Evolutionary conservation across 2,797 vertebrate species (phyloP), one percentile per base, ranked within the genome.

Genomic region (Podarcis siculus): DNA sequence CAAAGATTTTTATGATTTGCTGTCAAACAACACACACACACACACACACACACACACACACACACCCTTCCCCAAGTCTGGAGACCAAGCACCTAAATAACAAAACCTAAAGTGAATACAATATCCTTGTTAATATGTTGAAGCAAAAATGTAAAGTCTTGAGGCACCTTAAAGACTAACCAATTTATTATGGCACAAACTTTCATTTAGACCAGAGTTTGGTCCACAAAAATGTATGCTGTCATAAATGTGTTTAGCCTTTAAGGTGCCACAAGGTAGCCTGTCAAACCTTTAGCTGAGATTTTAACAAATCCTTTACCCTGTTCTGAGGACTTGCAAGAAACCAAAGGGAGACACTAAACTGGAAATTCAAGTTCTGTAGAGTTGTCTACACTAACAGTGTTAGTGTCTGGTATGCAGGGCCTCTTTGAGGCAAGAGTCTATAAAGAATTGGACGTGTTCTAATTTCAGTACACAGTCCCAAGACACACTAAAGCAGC

Each of bases 341-440:
- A 79, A 84, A 84, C 35, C 61, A 88, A 72, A 1, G n/a, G 19
- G 37, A 71, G 76, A 27, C 23, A 72, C 37, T 79, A 64, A 49
- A 85, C 67, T 79, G 77, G 83, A 58, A 89, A 89, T 32, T 73
- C 79, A 45, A 55, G 32, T 82, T 81, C 19, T 81, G 25, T 58
- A 73, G 39, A 66, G 17, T 39, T 85, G 42, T 35, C 32, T 55
- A 76, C 69, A 85, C 10, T 3, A 67, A 85, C n/a, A 72, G 23
- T 87, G n/a, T 49, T n/a, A 39, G 64, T 61, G 19, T 19, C 39
- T 55, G 13, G 55, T 17, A 66, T 37, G 27, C 58, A 55, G 27
- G 15, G 55, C 23, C 25, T 85, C 58, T 64, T 83, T 45, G 30
- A 72, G 76, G 17, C 66, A 79, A 55, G 15, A 76, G 17, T 67